A percentile compares a stretch with the other conserved stretches of the same genome.
Conservation (phyloP, 2,888 invertebrate genomes). For the Hanleya hanleyi region DNA sequence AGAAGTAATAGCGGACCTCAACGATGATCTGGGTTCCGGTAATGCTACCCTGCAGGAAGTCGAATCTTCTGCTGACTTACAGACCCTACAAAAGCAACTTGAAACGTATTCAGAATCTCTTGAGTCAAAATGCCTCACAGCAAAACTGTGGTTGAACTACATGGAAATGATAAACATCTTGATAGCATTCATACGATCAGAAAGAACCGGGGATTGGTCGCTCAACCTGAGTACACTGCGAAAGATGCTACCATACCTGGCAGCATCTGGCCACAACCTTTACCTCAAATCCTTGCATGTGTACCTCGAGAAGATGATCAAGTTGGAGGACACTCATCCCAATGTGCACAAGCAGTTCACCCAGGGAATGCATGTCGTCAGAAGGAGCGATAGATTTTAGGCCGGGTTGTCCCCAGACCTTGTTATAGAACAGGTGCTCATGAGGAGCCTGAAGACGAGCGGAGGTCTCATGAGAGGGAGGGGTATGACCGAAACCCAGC, state of each 20-base stretch:
- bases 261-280: conserved; percentile 45
- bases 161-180: conserved; percentile 38
- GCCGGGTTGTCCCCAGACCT: conserved; percentile 50
- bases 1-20: neutral
- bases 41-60: neutral
- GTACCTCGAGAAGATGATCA: conserved; percentile 45
- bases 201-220: conserved; percentile 27
- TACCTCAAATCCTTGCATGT: conserved; percentile 48
- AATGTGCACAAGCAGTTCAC: conserved; percentile 28
- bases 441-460: conserved; percentile 44
- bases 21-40: neutral
- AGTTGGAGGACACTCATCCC: conserved; percentile 44
- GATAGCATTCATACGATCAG: conserved; percentile 30
- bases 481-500: conserved; percentile 37
- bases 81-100: neutral
- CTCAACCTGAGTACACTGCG: conserved; percentile 28
- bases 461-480: conserved; percentile 46
- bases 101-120: neutral
- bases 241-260: conserved; percentile 33
- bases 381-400: conserved; percentile 44
- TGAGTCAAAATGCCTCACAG: neutral
- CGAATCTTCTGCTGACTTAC: neutral
- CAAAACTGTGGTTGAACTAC: conserved; percentile 27
- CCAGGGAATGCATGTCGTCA: conserved; percentile 33
- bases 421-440: conserved; percentile 49